Base-by-base conservation (phyloP, 2,888 invertebrate genomes). In the Perithous albicinctus region DNA sequence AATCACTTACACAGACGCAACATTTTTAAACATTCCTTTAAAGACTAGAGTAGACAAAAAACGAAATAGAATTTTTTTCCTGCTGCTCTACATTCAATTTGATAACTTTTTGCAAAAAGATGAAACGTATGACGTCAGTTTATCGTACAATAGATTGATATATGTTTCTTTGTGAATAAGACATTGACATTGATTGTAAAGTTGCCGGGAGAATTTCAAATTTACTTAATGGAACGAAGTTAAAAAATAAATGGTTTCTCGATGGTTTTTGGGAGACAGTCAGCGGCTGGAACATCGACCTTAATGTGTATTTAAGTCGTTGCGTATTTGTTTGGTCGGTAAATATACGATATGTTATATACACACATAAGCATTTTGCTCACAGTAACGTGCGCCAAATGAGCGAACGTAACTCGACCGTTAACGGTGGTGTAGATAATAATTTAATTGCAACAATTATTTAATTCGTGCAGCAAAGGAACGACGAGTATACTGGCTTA, bases 381-480 rank as follows among this genome's bases (percentile, higher is more conserved):
- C 54, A 54, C 38, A 20, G 69, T 54, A 54, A 54, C 26, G 35
- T 23, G 38, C 35, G 26, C 69, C 54, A 54, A 35, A 54, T 20
- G 38, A 69, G 20, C 69, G 38, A 69, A 69, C 18, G 38, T 6
- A 38, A 54, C 23, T 69, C 26, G 54, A 23, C 51, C 23, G 54
- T 23, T 69, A 69, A 48, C 23, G 51, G 20, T 51, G 69, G 6
- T 32, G 48, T 26, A 20, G 12, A 51, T 63, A 51, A 51, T 61
- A 48, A 51, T 63, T 63, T n/a, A 73, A 63, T 51, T 63, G 48
- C 63, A 51, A 23, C 69, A 38, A 69, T 54, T 54, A 38, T 54
- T 51, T 48, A 51, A 51, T 51, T 63, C 32, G 3, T 20, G 32
- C 20, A 38, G 54, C 15, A 15, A 20, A 7, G n/a, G 15, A 54